These are phyloP conservation scores for Dryobates pubescens DNA, from an alignment of 2,797 vertebrate species.

Conservation along the genomic window DNA sequence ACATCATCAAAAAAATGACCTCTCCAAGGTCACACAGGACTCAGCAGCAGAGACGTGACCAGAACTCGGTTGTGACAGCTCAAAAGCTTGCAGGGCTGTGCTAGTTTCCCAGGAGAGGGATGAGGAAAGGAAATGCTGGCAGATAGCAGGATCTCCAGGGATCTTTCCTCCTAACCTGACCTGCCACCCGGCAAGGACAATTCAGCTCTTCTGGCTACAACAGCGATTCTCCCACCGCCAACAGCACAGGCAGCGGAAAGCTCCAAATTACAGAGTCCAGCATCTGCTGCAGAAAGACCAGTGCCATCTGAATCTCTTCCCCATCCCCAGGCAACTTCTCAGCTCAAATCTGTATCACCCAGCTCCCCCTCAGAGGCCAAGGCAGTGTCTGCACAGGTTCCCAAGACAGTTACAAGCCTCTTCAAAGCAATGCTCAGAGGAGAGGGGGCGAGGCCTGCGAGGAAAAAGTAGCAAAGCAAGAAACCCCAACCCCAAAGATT, in stretches of 20 bases:
- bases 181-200: rapidly evolving
- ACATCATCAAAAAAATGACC: background rate
- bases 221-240: background rate
- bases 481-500: slow-evolving; percentile 45
- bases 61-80: background rate
- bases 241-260: background rate
- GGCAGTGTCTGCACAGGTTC: background rate
- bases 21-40: background rate
- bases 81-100: background rate
- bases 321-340: background rate
- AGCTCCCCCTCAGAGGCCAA: background rate
- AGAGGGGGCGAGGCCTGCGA: background rate
- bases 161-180: background rate
- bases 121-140: background rate
- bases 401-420: background rate
- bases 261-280: background rate
- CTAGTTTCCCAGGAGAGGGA: background rate
- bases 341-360: background rate
- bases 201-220: background rate
- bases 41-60: background rate
- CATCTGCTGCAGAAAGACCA: background rate
- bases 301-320: background rate
- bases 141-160: background rate
- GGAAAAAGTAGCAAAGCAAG: slow-evolving; percentile 51
- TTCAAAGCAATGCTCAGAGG: background rate